Percentiles rank a stretch among this genome's conserved stretches.
These are phyloP conservation scores for Phyllostomus hastatus DNA, from an alignment of 2,113 vertebrate species.

Conservation along the genomic window DNA sequence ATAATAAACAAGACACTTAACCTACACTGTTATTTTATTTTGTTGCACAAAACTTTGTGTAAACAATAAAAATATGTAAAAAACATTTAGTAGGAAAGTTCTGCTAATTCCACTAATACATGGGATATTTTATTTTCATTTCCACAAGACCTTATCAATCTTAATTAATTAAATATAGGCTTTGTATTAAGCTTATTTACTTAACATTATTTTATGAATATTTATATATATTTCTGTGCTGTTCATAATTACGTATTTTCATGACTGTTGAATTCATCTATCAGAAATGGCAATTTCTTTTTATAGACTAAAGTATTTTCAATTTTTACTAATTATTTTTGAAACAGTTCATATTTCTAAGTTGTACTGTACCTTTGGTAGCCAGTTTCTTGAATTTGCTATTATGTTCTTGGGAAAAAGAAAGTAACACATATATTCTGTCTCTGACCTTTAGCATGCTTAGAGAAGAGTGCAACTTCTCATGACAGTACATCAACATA, in stretches of 20 bases:
- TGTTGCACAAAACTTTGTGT: neutral
- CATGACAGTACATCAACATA: neutral
- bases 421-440: constrained; percentile 1
- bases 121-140: neutral
- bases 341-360: neutral
- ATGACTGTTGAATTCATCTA: neutral
- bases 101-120: neutral
- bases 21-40: neutral
- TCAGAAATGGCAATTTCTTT: neutral
- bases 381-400: neutral
- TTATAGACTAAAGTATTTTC: neutral
- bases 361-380: neutral
- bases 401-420: neutral
- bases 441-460: constrained; percentile 15
- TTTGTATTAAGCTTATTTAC: neutral
- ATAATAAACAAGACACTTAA: neutral
- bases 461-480: neutral
- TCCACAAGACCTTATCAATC: neutral
- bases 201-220: neutral
- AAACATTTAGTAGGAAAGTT: neutral
- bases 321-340: neutral
- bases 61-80: neutral
- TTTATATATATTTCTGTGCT: neutral
- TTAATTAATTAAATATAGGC: neutral
- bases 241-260: constrained; percentile 1